These are phyloP conservation scores for Heliconius himera DNA, from an alignment of 1,140 invertebrate species.

Conservation along the genomic window DNA sequence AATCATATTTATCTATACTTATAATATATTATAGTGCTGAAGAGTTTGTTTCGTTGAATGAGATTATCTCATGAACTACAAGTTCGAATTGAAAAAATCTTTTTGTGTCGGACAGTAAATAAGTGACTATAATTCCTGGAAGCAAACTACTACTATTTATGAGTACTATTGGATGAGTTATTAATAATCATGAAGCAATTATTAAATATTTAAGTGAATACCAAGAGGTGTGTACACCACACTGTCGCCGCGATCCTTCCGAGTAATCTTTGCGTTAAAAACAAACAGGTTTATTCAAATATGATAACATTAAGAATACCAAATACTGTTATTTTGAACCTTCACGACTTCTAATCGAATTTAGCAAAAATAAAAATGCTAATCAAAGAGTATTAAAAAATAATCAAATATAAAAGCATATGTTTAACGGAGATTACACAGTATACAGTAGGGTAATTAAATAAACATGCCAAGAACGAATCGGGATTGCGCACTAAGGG, in stretches of 20 bases:
- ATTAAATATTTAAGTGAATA: not conserved
- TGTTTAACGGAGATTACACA: not conserved
- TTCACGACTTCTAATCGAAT: not conserved
- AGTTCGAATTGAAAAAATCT: too few species aligned
- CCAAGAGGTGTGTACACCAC: not conserved
- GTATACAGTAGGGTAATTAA: not conserved
- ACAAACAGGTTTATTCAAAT: not conserved
- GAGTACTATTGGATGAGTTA: too few species aligned
- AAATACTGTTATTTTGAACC: not conserved
- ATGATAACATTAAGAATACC: not conserved
- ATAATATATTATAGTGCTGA: too few species aligned
- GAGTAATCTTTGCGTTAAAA: not conserved
- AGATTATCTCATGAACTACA: too few species aligned
- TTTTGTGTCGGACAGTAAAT: too few species aligned
- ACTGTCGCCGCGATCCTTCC: not conserved
- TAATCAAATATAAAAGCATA: not conserved
- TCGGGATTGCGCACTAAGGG: too few species aligned
- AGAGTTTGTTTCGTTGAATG: too few species aligned
- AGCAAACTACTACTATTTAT: too few species aligned
- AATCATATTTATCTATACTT: too few species aligned
- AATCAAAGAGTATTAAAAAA: not conserved
- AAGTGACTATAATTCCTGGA: too few species aligned
- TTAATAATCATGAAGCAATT: too few species aligned
- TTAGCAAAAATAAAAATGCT: not conserved
- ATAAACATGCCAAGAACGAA: too few species aligned